These are phyloP conservation scores for Phrynocephalus versicolor DNA, from an alignment of 2,113 vertebrate genomes.

Conservation along the genomic window DNA sequence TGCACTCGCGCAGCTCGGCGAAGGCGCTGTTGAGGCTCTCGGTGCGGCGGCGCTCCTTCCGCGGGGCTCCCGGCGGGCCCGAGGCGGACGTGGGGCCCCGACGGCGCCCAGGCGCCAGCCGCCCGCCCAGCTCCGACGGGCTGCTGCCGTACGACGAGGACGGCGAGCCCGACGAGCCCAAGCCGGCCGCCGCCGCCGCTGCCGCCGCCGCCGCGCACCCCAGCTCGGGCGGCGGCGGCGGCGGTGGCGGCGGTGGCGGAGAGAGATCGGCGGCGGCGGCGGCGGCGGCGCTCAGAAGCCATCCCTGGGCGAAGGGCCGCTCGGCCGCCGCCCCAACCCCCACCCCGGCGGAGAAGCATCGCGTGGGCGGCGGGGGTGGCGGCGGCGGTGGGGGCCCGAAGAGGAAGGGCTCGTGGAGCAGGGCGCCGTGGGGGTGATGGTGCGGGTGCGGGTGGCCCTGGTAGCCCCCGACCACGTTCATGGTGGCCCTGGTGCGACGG, in stretches of 20 bases:
- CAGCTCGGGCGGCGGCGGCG: neutral
- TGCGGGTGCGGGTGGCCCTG: slow-evolving; percentile 78
- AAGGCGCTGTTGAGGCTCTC: slow-evolving; percentile 92
- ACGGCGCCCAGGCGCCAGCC: slow-evolving; percentile 74
- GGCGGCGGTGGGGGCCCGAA: slow-evolving; percentile 68
- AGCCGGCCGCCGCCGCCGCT: neutral
- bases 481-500: slow-evolving; percentile 66
- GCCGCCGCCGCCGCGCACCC: slow-evolving; percentile 77
- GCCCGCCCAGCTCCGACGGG: slow-evolving; percentile 82
- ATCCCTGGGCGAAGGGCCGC: neutral
- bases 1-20: slow-evolving; percentile 87
- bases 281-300: neutral
- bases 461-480: slow-evolving; percentile 94
- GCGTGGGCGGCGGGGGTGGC: slow-evolving; percentile 58
- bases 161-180: neutral
- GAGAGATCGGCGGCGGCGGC: slow-evolving; percentile 45
- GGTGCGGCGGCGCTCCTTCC: slow-evolving; percentile 90
- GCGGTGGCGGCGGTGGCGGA: neutral
- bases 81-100: slow-evolving; percentile 77
- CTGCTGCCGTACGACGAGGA: slow-evolving; percentile 35
- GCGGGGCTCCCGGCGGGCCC: slow-evolving; percentile 84
- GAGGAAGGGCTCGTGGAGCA: slow-evolving; percentile 90
- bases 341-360: slow-evolving; percentile 79
- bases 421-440: slow-evolving; percentile 75
- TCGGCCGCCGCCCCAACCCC: neutral